Percentiles rank a stretch among this genome's conserved stretches.
These are phyloP conservation scores for Corythornis cristatus DNA, from an alignment of 2,113 vertebrate genomes.

Conservation along the genomic window DNA sequence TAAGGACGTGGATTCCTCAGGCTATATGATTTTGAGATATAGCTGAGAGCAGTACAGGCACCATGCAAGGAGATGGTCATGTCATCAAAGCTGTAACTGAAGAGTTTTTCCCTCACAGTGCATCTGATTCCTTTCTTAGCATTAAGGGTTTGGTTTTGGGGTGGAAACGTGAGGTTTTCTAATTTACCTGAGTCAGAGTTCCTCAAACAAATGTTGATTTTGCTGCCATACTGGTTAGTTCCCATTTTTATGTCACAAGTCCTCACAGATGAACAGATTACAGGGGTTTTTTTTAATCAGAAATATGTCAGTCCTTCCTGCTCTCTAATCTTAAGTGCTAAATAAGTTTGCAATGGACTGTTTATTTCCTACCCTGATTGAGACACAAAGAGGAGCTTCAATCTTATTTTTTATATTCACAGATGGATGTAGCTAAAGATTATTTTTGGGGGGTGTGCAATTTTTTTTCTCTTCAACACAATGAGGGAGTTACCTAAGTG, in stretches of 20 bases:
- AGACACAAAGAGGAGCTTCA: not conserved
- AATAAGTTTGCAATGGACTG: not conserved
- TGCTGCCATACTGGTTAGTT: not conserved
- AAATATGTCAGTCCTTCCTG: not conserved
- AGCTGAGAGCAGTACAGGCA: not conserved
- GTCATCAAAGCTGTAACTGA: not conserved
- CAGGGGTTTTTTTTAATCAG: not conserved
- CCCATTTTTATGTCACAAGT: not conserved
- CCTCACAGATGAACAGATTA: not conserved
- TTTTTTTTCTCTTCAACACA: not conserved
- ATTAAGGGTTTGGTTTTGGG: not conserved
- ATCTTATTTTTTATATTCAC: not conserved
- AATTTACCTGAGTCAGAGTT: not conserved
- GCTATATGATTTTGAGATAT: constrained; percentile 23
- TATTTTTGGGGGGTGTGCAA: not conserved
- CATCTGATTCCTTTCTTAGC: not conserved
- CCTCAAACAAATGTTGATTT: not conserved
- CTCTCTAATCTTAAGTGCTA: not conserved
- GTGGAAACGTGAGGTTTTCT: not conserved
- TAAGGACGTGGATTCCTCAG: constrained; percentile 31
- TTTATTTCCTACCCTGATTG: not conserved
- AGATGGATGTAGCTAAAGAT: not conserved
- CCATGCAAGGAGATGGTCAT: not conserved
- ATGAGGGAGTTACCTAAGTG: rapidly evolving
- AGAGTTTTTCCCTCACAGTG: not conserved